Evolutionary conservation across 2,797 vertebrate species (phyloP).

Genomic region (Amblyopsis hoosieri): DNA sequence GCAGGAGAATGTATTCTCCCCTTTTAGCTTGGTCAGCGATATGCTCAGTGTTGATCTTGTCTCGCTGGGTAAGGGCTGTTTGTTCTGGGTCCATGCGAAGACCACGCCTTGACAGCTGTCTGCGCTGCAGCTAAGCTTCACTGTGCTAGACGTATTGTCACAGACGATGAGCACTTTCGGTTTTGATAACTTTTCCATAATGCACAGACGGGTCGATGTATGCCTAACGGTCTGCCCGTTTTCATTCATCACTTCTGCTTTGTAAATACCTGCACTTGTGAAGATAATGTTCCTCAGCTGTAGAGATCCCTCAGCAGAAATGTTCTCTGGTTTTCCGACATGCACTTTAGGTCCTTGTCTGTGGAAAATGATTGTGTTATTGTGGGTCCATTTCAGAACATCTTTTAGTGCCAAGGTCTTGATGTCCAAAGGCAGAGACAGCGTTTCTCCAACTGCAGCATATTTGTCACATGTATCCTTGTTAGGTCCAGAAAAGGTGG

Average conservation of each 20-base stretch:
- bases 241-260: conserved; percentile 3
- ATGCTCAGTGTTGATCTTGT: conserved; percentile 42
- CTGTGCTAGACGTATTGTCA: conserved; percentile 30
- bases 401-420: conserved; percentile 21
- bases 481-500: conserved; percentile 26
- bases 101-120: conserved; percentile 33
- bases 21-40: conserved; percentile 34
- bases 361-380: conserved; percentile 33
- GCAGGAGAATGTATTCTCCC: conserved; percentile 42
- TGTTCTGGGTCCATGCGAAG: conserved; percentile 55
- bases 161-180: conserved; percentile 54
- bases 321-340: conserved; percentile 45
- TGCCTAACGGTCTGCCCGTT: background rate
- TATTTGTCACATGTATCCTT: conserved; percentile 41
- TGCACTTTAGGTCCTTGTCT: conserved; percentile 7
- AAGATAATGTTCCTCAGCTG: conserved; percentile 39
- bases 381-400: conserved; percentile 58
- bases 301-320: conserved; percentile 50
- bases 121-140: conserved; percentile 46
- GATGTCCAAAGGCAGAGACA: conserved; percentile 39
- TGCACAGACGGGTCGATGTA: conserved; percentile 28
- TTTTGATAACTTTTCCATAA: conserved; percentile 52
- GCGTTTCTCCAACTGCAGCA: conserved; percentile 38
- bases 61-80: conserved; percentile 35
- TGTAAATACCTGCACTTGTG: conserved; percentile 51